phyloP scores from a whole-genome alignment of 2,888 invertebrate species.

The Agapetus fuscipes region DNA sequence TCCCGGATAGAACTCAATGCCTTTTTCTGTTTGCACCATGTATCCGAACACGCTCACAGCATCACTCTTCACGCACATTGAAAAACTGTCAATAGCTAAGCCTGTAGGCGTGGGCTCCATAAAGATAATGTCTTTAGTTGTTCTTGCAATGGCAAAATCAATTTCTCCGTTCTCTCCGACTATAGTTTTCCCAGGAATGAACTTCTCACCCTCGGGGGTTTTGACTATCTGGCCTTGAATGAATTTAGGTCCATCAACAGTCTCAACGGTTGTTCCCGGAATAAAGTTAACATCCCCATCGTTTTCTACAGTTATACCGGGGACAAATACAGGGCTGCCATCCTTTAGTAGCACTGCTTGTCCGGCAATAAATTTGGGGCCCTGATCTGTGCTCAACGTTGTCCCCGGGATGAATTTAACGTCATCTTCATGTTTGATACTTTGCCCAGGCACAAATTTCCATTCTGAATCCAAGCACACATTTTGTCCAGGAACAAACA shows the following conservation, averaged over 20 bases:
- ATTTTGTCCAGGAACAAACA: slow-evolving; percentile 57
- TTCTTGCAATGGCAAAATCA: slow-evolving; percentile 49
- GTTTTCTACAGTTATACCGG: slow-evolving; percentile 45
- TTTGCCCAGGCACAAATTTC: slow-evolving; percentile 59
- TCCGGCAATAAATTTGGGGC: slow-evolving; percentile 55
- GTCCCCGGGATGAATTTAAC: slow-evolving; percentile 54
- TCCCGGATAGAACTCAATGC: slow-evolving; percentile 58
- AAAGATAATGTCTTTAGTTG: slow-evolving; percentile 46
- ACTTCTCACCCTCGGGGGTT: slow-evolving; percentile 49
- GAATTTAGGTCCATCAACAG: slow-evolving; percentile 53
- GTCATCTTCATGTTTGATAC: slow-evolving; percentile 45
- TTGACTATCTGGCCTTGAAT: slow-evolving; percentile 56
- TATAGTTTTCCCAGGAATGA: slow-evolving; percentile 52
- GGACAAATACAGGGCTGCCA: slow-evolving; percentile 48
- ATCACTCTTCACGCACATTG: slow-evolving; percentile 41
- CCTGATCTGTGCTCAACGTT: slow-evolving; percentile 51
- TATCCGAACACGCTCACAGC: slow-evolving; percentile 52
- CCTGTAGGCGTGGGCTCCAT: slow-evolving; percentile 45
- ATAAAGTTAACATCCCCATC: slow-evolving; percentile 42
- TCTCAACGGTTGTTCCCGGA: slow-evolving; percentile 52
- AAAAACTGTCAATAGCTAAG: slow-evolving; percentile 48
- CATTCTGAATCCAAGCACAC: slow-evolving; percentile 43
- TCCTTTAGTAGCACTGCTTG: slow-evolving; percentile 42
- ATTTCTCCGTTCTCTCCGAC: slow-evolving; percentile 40
- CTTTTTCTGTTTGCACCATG: slow-evolving; percentile 54